phyloP scores from a whole-genome alignment of 2,797 vertebrate species.

The Adrianichthys oophorus region DNA sequence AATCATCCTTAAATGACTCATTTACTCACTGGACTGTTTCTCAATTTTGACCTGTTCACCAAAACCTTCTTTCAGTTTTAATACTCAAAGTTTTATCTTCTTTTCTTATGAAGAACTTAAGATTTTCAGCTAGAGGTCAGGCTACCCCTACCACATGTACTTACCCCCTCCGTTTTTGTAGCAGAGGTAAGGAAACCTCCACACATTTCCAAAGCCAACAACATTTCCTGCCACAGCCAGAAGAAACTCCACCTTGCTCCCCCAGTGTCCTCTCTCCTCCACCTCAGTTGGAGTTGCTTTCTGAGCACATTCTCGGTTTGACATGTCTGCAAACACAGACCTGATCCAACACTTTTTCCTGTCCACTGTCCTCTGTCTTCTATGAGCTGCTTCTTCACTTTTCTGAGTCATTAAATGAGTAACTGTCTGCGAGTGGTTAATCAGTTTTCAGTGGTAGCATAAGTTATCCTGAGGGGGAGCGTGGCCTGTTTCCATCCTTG shows the following conservation, averaged over 20 bases:
- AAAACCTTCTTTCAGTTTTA: too few relatives aligned
- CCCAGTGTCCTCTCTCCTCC: slow-evolving; percentile 75
- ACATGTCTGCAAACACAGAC: slow-evolving; percentile 11
- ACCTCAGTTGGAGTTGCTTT: slow-evolving; percentile 5
- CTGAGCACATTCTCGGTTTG: not conserved
- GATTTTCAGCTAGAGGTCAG: not conserved
- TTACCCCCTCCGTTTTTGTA: slow-evolving; percentile 82
- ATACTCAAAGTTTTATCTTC: too few relatives aligned
- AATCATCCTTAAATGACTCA: too few relatives aligned
- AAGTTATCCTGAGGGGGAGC: slow-evolving; percentile 8
- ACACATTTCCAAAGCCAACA: slow-evolving; percentile 77
- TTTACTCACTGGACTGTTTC: too few relatives aligned
- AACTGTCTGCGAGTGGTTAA: slow-evolving; percentile 35
- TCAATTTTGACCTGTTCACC: too few relatives aligned
- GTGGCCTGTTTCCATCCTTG: not conserved
- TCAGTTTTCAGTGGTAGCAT: slow-evolving; percentile 29
- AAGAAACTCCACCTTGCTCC: slow-evolving; percentile 71
- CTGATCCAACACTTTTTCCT: not conserved
- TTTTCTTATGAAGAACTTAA: too few relatives aligned
- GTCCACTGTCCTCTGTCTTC: not conserved
- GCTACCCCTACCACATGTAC: not conserved
- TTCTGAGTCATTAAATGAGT: slow-evolving; percentile 24
- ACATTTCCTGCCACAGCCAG: slow-evolving; percentile 74
- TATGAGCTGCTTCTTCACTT: slow-evolving; percentile 8
- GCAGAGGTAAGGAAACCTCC: slow-evolving; percentile 81